Base-by-base conservation (phyloP, 2,113 vertebrate genomes). In the Lampris incognitus region DNA sequence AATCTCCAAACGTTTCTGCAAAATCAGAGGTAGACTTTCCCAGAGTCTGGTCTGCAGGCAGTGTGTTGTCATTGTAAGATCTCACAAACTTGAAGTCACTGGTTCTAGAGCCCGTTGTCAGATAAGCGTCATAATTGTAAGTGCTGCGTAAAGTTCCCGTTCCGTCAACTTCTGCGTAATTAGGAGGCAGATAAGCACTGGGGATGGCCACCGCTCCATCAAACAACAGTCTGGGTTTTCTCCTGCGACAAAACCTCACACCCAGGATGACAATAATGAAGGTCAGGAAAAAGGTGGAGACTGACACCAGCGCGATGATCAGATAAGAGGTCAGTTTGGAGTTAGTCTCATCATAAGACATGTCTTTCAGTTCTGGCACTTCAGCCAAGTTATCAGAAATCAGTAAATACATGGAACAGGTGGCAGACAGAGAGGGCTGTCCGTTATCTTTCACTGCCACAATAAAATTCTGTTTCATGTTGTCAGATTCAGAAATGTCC, bases 321-420 rank as follows among this genome's bases (percentile, higher is more conserved):
- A 92, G 57, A 72, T 92, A 92, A 54, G 79, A 79, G 0, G 87
- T 91, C 6, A 90, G 63, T 51, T 78, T 85, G 9, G 91, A 83
- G 1, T 78, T 62, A 0, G 61, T 79, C 2, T 85, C 78, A 6
- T 85, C 75, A 39, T 39, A 57, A 71, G 73, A 60, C 42, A 71
- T 56, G 48, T 86, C 84, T 51, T 83, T 86, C 13, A 83, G 13
- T 60, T 82, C 76, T 41, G 77, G 66, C 37, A 87, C 69, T 36
- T 85, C 93, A 44, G 90, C 92, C 66, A 95, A 86, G 67, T 90
- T 94, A 49, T 94, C 94, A 0, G 93, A 93, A 62, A 95, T 88
- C 37, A 95, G 70, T 54, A 95, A 77, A 57, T 85, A 89, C 41
- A 96, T 79, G 37, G 93, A 89, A 69, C 90, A 92, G 3, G 93